Evolutionary conservation across 2,888 invertebrate genomes (phyloP), one percentile per base, ranked within the genome.

Genomic region (Odontothrips loti): DNA sequence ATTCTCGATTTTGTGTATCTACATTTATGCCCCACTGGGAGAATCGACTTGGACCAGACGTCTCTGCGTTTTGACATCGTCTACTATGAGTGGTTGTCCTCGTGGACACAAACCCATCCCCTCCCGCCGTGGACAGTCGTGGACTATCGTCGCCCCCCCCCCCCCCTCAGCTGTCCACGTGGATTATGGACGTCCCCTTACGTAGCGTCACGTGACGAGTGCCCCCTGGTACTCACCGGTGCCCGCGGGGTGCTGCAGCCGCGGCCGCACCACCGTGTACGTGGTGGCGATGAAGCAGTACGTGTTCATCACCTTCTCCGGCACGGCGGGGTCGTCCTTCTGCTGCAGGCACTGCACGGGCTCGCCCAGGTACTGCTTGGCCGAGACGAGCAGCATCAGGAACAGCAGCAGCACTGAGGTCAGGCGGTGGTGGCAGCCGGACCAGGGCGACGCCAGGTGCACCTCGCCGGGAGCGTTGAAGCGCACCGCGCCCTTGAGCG

Each of bases 221-320:
- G n/a, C n/a, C n/a, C n/a, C n/a, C n/a, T n/a, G n/a, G n/a, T 6
- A 43, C 34, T 43, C 34, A 58, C 58, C 58, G 17, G 58, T 17
- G 10, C 15, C 58, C 20, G 20, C 15, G 20, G 12, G 51, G 51
- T 20, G 58, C 68, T 23, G 68, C 23, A 6, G 23, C 23, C 68
- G 68, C 68, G 68, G 68, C 68, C 68, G 68, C 68, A 75, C 68
- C 68, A 75, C 68, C 23, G 68, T 75, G 68, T 75, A 75, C 27
- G 68, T 75, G 23, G 68, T 75, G 11, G 68, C 68, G 68, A 75
- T 75, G 68, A 75, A 75, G 68, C 68, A 75, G 68, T 75, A 75
- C 27, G 68, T 75, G 68, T 75, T 75, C 68, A 75, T 75, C 27
- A 75, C 68, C 23, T 27, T 9, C 68, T 75, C 68, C 9, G 68